Conservation (phyloP, 35 echinoderm and acorn worm genomes). For the Lytechinus pictus region DNA sequence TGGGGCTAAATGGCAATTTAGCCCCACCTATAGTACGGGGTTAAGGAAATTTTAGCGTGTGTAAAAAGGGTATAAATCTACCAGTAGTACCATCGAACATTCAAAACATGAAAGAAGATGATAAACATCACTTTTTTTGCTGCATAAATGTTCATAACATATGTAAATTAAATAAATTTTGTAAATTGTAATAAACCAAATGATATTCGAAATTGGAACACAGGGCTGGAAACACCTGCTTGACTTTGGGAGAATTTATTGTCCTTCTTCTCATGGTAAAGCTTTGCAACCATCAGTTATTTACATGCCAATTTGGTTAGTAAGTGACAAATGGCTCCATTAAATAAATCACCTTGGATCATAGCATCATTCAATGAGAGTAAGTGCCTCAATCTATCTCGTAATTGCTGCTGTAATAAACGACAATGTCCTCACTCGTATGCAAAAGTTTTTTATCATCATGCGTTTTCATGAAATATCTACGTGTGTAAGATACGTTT, state of each 20-base stretch:
- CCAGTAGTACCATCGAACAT: too few species aligned
- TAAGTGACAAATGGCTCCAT: not conserved
- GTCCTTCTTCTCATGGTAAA: not conserved
- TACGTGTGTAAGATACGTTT: not conserved
- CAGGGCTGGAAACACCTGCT: not conserved
- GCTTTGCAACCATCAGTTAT: not conserved
- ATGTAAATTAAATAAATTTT: too few species aligned
- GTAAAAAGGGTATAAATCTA: too few species aligned
- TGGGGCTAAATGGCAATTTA: too few species aligned
- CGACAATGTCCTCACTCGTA: not conserved
- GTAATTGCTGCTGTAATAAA: not conserved
- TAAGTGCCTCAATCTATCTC: not conserved
- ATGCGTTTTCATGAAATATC: not conserved
- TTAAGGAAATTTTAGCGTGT: too few species aligned
- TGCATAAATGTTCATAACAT: too few species aligned
- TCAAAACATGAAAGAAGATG: too few species aligned
- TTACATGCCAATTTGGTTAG: not conserved
- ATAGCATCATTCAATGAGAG: not conserved
- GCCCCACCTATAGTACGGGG: too few species aligned
- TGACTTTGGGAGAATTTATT: not conserved
- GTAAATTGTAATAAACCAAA: too few species aligned
- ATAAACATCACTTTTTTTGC: too few species aligned
- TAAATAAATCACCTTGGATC: not conserved
- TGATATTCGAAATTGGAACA: too few species aligned
- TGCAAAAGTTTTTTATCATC: not conserved